Conservation (phyloP, 2,113 vertebrate genomes). For the Pandion haliaetus region DNA sequence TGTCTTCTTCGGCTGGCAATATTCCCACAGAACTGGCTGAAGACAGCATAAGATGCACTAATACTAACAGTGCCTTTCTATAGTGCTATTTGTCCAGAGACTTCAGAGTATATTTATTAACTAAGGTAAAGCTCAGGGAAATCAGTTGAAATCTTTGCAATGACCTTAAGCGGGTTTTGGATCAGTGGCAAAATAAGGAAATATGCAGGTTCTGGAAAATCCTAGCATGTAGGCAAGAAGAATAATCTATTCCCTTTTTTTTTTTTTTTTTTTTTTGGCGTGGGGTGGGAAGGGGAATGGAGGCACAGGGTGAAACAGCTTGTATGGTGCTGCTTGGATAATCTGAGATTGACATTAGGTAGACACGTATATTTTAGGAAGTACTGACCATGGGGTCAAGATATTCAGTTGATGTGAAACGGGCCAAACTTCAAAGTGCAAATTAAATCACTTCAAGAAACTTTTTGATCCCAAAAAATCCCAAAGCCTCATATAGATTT, state of each 20-base stretch:
- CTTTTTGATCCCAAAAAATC: not conserved
- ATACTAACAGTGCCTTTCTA: not conserved
- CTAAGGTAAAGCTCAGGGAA: not conserved
- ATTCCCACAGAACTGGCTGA: not conserved
- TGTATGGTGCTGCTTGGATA: not conserved
- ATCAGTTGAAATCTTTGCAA: not conserved
- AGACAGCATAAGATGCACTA: not conserved
- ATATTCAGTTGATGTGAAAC: not conserved
- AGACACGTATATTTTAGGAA: not conserved
- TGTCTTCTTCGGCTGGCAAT: not conserved
- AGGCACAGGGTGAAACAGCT: not conserved
- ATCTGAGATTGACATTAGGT: not conserved
- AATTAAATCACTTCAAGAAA: not conserved
- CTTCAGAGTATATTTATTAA: not conserved
- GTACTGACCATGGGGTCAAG: not conserved
- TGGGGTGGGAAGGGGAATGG: not conserved
- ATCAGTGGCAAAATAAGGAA: not conserved
- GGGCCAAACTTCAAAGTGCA: not conserved
- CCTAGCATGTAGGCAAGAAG: not conserved
- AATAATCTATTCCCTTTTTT: not conserved
- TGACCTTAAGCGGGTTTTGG: not conserved
- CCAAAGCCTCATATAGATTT: not conserved
- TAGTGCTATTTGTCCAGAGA: not conserved
- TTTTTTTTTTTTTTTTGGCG: no score
- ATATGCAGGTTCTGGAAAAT: not conserved